These are phyloP conservation scores for Caenorhabditis tropicalis DNA, from an alignment of 1,140 invertebrate genomes.

Conservation along the genomic window DNA sequence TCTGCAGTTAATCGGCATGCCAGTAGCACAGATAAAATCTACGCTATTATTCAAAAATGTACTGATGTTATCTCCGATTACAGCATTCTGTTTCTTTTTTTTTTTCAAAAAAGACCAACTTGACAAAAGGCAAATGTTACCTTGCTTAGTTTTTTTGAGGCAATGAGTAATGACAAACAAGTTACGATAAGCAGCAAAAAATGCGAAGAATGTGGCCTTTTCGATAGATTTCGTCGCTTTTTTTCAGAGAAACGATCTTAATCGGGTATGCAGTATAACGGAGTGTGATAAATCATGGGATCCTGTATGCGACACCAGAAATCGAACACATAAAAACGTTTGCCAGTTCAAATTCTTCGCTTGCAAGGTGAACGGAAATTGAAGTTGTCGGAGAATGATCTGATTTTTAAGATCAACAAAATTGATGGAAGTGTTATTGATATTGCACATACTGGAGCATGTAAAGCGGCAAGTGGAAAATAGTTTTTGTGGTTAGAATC, in stretches of 20 bases:
- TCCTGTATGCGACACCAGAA: constrained; percentile 49
- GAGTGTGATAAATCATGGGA: constrained; percentile 50
- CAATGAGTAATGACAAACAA: neutral
- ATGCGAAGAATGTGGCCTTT: neutral
- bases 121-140: neutral
- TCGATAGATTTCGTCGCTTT: neutral
- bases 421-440: constrained; percentile 36
- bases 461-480: neutral
- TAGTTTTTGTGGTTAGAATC: neutral
- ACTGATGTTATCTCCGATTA: constrained; percentile 33
- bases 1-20: constrained; percentile 4
- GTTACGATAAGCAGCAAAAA: neutral
- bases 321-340: constrained; percentile 52
- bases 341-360: constrained; percentile 54
- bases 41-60: constrained; percentile 33
- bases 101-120: neutral
- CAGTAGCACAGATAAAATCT: neutral
- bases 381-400: neutral
- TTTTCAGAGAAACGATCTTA: neutral
- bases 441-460: constrained; percentile 52
- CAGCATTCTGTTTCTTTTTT: constrained; percentile 15
- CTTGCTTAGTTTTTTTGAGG: neutral
- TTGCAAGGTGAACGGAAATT: constrained; percentile 35
- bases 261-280: constrained; percentile 25
- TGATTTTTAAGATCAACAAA: neutral